Percentiles rank a stretch among this genome's conserved stretches.
phyloP scores from a whole-genome alignment of 2,113 vertebrate genomes.

The Tenebrosternarchus preto region DNA sequence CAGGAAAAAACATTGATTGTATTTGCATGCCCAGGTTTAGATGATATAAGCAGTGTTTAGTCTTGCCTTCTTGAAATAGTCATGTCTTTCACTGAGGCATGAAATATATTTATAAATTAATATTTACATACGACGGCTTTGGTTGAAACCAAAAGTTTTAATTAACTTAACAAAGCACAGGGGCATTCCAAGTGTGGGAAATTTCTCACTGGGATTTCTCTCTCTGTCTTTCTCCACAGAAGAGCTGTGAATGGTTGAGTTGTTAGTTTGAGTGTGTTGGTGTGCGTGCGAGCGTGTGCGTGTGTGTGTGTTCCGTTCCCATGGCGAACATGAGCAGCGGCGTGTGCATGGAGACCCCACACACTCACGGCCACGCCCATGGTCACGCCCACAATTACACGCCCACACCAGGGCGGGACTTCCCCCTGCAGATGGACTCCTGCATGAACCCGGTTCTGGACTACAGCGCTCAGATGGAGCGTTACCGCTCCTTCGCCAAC shows the following conservation, averaged over 20 bases:
- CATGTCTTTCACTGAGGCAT: no score
- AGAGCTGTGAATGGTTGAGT: conserved; percentile 22
- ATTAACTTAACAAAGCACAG: no score
- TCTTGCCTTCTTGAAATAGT: no score
- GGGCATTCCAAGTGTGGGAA: no score
- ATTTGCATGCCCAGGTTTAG: no score
- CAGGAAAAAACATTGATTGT: no score
- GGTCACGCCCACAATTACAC: conserved; percentile 53
- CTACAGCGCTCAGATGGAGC: conserved; percentile 92
- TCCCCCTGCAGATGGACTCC: conserved; percentile 82
- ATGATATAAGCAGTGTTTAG: no score
- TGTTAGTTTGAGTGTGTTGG: conserved; percentile 29
- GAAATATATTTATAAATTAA: neutral
- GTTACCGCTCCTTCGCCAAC: conserved; percentile 88
- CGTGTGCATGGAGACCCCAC: conserved; percentile 84
- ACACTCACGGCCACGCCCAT: conserved; percentile 53
- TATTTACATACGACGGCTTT: neutral
- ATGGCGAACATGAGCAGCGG: conserved; percentile 89
- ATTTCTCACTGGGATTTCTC: neutral
- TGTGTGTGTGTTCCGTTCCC: conserved; percentile 59
- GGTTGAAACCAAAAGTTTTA: no score
- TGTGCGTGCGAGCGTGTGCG: conserved; percentile 28
- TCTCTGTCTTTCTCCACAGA: conserved; percentile 40
- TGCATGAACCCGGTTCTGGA: conserved; percentile 86
- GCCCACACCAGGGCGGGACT: conserved; percentile 80